A percentile compares a stretch with the other conserved stretches of the same genome.
Conservation (phyloP, 2,113 vertebrate species). For the Hoplias malabaricus region DNA sequence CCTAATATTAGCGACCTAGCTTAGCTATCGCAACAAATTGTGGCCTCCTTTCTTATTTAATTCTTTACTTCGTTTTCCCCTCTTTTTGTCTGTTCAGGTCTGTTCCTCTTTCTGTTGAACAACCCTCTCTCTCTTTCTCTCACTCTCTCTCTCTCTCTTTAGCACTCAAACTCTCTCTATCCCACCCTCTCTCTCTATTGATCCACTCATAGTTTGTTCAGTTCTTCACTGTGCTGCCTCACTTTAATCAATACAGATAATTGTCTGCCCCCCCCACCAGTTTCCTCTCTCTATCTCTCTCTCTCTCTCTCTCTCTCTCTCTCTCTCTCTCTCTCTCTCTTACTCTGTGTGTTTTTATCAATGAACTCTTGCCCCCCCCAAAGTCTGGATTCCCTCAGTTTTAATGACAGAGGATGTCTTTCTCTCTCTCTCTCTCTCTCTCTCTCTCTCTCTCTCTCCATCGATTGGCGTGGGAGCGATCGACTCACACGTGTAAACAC, state of each 20-base stretch:
- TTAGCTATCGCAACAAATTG: not conserved
- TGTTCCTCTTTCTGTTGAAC: slow-evolving; percentile 47
- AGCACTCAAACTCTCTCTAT: slow-evolving; percentile 34
- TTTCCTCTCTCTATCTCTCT: too few species aligned
- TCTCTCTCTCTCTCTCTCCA: slow-evolving; percentile 64
- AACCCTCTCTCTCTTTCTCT: slow-evolving; percentile 1
- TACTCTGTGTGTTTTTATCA: slow-evolving; percentile 70
- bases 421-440: slow-evolving; percentile 69
- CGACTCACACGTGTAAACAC: slow-evolving; percentile 75
- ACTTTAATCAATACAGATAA: slow-evolving; percentile 86
- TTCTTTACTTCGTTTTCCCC: slow-evolving; percentile 26
- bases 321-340: slow-evolving; percentile 66
- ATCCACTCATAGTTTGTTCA: slow-evolving; percentile 83
- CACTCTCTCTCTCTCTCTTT: slow-evolving; percentile 43
- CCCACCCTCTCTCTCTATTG: slow-evolving; percentile 72
- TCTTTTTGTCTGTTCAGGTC: slow-evolving; percentile 16
- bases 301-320: slow-evolving; percentile 72
- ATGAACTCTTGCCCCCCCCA: slow-evolving; percentile 66
- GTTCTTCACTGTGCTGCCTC: slow-evolving; percentile 78
- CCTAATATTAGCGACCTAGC: too few species aligned
- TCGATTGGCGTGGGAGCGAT: slow-evolving; percentile 80
- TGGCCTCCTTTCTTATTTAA: not conserved
- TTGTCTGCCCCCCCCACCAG: slow-evolving; percentile 81
- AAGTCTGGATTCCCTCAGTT: slow-evolving; percentile 53
- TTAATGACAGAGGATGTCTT: slow-evolving; percentile 79